Conservation (phyloP, 1,140 invertebrate genomes). For the Cylas formicarius region DNA sequence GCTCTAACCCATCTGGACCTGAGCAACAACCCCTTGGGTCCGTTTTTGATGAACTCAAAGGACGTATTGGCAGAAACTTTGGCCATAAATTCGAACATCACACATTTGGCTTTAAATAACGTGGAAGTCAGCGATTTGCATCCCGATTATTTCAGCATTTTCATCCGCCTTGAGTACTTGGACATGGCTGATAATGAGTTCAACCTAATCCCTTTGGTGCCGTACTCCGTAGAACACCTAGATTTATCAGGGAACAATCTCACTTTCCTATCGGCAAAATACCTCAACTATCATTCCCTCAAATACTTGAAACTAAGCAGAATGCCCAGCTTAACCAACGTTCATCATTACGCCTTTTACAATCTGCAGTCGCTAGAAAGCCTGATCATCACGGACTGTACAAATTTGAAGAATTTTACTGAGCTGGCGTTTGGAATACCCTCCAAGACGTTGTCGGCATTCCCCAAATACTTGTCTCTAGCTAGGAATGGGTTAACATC, state of each 20-base stretch:
- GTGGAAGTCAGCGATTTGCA: slow-evolving; percentile 25
- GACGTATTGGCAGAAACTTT: slow-evolving; percentile 19
- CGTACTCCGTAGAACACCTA: slow-evolving; percentile 28
- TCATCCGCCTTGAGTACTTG: slow-evolving; percentile 23
- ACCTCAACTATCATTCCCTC: slow-evolving; percentile 33
- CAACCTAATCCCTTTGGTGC: slow-evolving; percentile 26
- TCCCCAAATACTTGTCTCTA: slow-evolving; percentile 30
- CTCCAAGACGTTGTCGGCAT: slow-evolving; percentile 20
- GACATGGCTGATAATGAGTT: slow-evolving; percentile 35
- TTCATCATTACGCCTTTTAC: slow-evolving; percentile 38
- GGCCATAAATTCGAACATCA: slow-evolving; percentile 26
- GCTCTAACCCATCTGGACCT: slow-evolving; percentile 30
- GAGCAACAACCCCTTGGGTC: slow-evolving; percentile 33
- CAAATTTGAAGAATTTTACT: slow-evolving; percentile 30
- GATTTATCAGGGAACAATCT: slow-evolving; percentile 39
- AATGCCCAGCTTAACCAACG: slow-evolving; percentile 27
- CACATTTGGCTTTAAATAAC: slow-evolving; percentile 28
- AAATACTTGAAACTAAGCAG: slow-evolving; percentile 34
- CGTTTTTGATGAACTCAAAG: slow-evolving; percentile 19
- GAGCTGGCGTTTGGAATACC: slow-evolving; percentile 34
- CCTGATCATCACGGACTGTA: slow-evolving; percentile 33
- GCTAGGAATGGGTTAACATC: slow-evolving; percentile 32
- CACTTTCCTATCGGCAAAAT: slow-evolving; percentile 24
- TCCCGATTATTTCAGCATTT: slow-evolving; percentile 26
- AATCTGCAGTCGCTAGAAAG: slow-evolving; percentile 35